A percentile compares a stretch with the other conserved stretches of the same genome.
These are phyloP conservation scores for Lepidurus packardi DNA, from an alignment of 1,140 invertebrate species.

Conservation along the genomic window DNA sequence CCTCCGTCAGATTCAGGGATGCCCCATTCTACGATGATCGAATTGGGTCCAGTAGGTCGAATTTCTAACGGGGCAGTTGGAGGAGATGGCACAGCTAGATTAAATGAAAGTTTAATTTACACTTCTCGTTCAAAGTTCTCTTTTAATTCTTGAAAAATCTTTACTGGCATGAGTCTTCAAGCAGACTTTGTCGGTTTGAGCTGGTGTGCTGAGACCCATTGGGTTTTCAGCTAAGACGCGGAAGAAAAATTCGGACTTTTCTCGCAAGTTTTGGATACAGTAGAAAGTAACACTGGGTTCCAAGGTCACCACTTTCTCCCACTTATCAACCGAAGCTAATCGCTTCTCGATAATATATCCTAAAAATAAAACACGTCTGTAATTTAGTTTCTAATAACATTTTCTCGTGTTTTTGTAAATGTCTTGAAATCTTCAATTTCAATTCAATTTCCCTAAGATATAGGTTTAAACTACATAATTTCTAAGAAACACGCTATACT, in stretches of 20 bases:
- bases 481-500: too few relatives aligned
- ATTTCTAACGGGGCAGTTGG: conserved; percentile 84
- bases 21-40: conserved; percentile 86
- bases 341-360: conserved; percentile 91
- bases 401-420: conserved; percentile 42
- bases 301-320: conserved; percentile 83
- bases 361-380: conserved; percentile 40
- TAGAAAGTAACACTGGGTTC: conserved; percentile 68
- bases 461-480: too few relatives aligned
- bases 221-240: conserved; percentile 86
- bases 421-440: too few relatives aligned
- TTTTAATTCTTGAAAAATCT: conserved; percentile 44
- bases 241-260: conserved; percentile 85
- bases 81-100: conserved; percentile 73
- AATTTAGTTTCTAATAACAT: conserved; percentile 31
- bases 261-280: conserved; percentile 78
- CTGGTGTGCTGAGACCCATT: conserved; percentile 72
- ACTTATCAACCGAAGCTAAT: conserved; percentile 62
- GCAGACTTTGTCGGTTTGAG: conserved; percentile 68
- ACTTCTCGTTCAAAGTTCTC: background rate
- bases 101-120: conserved; percentile 24
- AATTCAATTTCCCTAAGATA: too few relatives aligned
- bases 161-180: conserved; percentile 91
- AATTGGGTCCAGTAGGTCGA: conserved; percentile 69
- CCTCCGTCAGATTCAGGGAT: conserved; percentile 89